phyloP scores from a whole-genome alignment of 1,140 invertebrate genomes.

The Trinorchestia longiramus region DNA sequence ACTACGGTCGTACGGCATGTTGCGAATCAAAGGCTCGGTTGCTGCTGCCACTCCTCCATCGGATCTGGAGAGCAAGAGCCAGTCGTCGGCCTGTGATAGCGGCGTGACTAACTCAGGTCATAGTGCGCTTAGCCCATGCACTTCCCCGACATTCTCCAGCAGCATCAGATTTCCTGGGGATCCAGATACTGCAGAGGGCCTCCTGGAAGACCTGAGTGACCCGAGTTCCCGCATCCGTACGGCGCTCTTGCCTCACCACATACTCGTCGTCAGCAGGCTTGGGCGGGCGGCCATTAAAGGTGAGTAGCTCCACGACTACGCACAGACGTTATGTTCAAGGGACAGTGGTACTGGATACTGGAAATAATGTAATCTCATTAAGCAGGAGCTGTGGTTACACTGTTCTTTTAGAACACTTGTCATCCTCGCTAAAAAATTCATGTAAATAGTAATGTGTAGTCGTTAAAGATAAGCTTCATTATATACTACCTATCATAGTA shows the following conservation, averaged over 20 bases:
- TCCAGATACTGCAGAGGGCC: background rate
- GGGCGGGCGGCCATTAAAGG: conserved; percentile 88
- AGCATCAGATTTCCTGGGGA: background rate
- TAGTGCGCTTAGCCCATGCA: background rate
- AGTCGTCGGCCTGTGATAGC: background rate
- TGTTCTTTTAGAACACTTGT: too few relatives aligned
- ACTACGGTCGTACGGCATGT: background rate
- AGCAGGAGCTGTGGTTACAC: too few relatives aligned
- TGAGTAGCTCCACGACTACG: conserved; percentile 65
- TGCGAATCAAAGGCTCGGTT: conserved; percentile 2
- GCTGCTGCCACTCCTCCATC: background rate
- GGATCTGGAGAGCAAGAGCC: background rate
- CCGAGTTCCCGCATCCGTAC: background rate
- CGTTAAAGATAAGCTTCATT: too few relatives aligned
- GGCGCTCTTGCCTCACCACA: conserved; percentile 41
- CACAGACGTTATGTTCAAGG: too few relatives aligned
- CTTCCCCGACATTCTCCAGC: background rate
- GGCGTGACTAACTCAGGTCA: background rate
- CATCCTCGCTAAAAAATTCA: too few relatives aligned
- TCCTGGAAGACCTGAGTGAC: background rate
- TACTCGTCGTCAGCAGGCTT: conserved; percentile 77
- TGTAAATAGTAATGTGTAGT: too few relatives aligned
- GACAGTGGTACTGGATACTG: too few relatives aligned
- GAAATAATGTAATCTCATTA: too few relatives aligned
- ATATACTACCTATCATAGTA: too few relatives aligned